Conservation (phyloP, 2,888 invertebrate genomes). For the Drosophila picticornis region DNA sequence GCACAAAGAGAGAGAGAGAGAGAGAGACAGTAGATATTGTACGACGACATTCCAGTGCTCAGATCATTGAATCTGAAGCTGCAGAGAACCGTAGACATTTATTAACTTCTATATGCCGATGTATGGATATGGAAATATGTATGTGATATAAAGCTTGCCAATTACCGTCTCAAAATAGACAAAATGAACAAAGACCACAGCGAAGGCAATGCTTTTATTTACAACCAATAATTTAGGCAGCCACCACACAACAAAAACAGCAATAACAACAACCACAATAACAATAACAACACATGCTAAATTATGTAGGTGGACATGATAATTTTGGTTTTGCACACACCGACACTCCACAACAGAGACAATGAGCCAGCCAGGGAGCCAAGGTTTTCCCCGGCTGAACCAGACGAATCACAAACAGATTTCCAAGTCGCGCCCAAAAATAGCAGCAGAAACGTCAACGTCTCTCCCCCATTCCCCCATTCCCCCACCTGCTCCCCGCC, state of each 20-base stretch:
- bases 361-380: slow-evolving; percentile 33
- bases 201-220: slow-evolving; percentile 66
- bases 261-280: slow-evolving; percentile 34
- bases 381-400: slow-evolving; percentile 33
- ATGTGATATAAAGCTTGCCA: slow-evolving; percentile 49
- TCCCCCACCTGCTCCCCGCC: not conserved
- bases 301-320: slow-evolving; percentile 80
- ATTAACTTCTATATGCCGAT: slow-evolving; percentile 33
- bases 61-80: slow-evolving; percentile 13
- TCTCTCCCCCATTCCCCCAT: not conserved
- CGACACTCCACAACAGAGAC: slow-evolving; percentile 43
- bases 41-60: slow-evolving; percentile 35
- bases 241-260: slow-evolving; percentile 28
- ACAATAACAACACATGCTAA: slow-evolving; percentile 67
- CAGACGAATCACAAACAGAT: slow-evolving; percentile 54
- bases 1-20: not conserved
- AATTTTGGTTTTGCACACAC: slow-evolving; percentile 74
- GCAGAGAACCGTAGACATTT: slow-evolving; percentile 23
- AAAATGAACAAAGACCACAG: slow-evolving; percentile 57
- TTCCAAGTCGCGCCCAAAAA: slow-evolving; percentile 76
- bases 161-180: slow-evolving; percentile 74
- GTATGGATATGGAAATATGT: slow-evolving; percentile 5
- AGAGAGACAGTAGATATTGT: slow-evolving; percentile 9
- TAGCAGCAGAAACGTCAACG: slow-evolving; percentile 51
- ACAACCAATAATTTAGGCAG: slow-evolving; percentile 79